These are phyloP conservation scores for Lasioglossum malachurum DNA, from an alignment of 2,888 invertebrate species.

Conservation along the genomic window DNA sequence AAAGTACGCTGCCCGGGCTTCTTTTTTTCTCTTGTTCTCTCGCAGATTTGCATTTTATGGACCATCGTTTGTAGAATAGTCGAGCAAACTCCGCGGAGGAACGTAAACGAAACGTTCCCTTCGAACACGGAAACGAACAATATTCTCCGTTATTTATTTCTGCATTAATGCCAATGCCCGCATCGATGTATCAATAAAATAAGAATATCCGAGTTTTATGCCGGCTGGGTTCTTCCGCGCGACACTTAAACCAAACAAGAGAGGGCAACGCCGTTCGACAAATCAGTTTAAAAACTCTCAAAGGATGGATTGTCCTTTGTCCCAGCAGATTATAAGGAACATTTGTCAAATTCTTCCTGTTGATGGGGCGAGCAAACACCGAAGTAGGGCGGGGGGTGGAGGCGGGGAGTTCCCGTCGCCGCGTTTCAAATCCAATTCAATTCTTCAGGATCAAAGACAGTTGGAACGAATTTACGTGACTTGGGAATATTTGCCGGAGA, in stretches of 20 bases:
- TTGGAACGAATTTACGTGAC: constrained; percentile 45
- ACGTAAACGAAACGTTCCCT: background rate
- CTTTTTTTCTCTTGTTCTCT: background rate
- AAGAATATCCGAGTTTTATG: background rate
- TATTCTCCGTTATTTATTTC: background rate
- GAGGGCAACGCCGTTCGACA: background rate
- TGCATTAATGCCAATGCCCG: background rate
- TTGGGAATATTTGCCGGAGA: constrained; percentile 31
- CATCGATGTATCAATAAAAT: too few relatives aligned
- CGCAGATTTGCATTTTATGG: constrained; percentile 21
- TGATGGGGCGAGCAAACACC: constrained; percentile 45
- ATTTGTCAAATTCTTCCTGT: constrained; percentile 50
- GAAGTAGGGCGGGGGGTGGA: background rate
- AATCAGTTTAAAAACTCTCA: constrained; percentile 33
- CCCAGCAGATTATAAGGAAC: constrained; percentile 39
- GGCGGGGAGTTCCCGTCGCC: constrained; percentile 28
- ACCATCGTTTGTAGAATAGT: background rate
- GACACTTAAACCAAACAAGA: background rate
- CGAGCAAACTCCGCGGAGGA: background rate
- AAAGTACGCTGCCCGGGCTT: background rate
- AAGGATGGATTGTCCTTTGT: constrained; percentile 26
- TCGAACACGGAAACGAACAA: background rate
- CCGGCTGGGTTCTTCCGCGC: background rate
- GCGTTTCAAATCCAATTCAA: constrained; percentile 47
- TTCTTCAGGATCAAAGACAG: constrained; percentile 50